These are phyloP conservation scores for Vannuccia rotundouncinata DNA, from an alignment of 2,888 invertebrate species.

Conservation along the genomic window DNA sequence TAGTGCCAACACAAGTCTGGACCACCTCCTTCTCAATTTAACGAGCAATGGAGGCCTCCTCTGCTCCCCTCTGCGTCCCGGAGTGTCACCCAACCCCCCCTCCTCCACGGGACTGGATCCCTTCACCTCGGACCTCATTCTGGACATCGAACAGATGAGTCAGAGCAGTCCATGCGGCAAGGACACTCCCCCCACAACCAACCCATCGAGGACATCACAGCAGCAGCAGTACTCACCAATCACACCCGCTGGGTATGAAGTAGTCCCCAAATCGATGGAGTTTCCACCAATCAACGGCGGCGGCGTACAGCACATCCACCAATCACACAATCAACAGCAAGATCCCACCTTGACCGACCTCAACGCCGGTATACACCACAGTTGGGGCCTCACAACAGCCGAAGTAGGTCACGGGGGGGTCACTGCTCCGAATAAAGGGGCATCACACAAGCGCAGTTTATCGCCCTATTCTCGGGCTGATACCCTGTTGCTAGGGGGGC, in stretches of 20 bases:
- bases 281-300: constrained; percentile 38
- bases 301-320: neutral
- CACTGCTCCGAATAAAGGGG: no score
- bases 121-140: constrained; percentile 41
- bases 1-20: neutral
- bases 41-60: constrained; percentile 34
- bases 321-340: constrained; percentile 40
- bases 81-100: constrained; percentile 44
- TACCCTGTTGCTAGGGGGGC: no score
- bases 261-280: constrained; percentile 42
- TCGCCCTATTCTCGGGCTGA: no score
- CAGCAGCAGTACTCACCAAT: constrained; percentile 42
- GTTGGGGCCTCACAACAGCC: neutral
- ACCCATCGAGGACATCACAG: constrained; percentile 31
- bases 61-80: constrained; percentile 41
- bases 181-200: neutral
- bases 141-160: constrained; percentile 35
- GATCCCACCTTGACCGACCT: constrained; percentile 40
- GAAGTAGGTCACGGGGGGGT: neutral
- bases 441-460: no score
- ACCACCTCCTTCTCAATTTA: constrained; percentile 20
- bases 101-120: constrained; percentile 41
- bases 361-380: neutral
- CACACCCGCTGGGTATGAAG: constrained; percentile 33
- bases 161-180: constrained; percentile 32